A percentile compares a stretch with the other conserved stretches of the same genome.
phyloP scores from a whole-genome alignment of 1,140 invertebrate genomes.

The Doryteuthis pealeii region DNA sequence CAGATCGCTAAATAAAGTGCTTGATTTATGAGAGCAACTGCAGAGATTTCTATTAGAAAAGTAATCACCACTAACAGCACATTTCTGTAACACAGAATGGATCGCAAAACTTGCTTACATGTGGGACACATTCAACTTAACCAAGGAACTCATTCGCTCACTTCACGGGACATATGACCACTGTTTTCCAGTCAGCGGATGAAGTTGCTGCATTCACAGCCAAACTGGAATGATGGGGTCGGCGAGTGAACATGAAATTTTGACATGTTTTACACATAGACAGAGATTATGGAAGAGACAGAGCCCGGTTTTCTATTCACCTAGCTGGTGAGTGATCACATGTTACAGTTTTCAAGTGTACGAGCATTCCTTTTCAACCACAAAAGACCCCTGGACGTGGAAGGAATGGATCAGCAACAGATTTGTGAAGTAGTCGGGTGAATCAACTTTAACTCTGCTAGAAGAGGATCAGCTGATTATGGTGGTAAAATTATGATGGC shows the following conservation, averaged over 20 bases:
- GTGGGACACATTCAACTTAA: too few relatives aligned
- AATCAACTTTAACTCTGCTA: neutral
- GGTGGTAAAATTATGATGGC: neutral
- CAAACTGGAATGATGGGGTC: constrained; percentile 72
- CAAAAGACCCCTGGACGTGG: constrained; percentile 38
- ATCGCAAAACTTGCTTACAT: constrained; percentile 8
- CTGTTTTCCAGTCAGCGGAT: constrained; percentile 97
- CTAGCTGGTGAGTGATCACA: constrained; percentile 31
- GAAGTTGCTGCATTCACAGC: constrained; percentile 98
- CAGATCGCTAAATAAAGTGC: constrained; percentile 30
- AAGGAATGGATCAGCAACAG: constrained; percentile 4
- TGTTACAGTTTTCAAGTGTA: constrained; percentile 27
- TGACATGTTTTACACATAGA: constrained; percentile 88
- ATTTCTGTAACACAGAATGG: neutral
- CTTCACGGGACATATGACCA: constrained; percentile 67
- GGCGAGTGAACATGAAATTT: too few relatives aligned
- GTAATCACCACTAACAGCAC: neutral
- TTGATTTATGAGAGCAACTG: neutral
- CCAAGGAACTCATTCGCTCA: constrained; percentile 2
- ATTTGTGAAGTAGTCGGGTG: neutral
- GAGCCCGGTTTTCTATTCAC: constrained; percentile 12
- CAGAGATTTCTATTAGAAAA: constrained; percentile 8
- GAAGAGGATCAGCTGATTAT: constrained; percentile 1
- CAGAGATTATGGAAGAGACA: constrained; percentile 7
- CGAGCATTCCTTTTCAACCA: constrained; percentile 37